phyloP scores from a whole-genome alignment of 2,113 vertebrate species.

The Phylloscopus trochiloides region DNA sequence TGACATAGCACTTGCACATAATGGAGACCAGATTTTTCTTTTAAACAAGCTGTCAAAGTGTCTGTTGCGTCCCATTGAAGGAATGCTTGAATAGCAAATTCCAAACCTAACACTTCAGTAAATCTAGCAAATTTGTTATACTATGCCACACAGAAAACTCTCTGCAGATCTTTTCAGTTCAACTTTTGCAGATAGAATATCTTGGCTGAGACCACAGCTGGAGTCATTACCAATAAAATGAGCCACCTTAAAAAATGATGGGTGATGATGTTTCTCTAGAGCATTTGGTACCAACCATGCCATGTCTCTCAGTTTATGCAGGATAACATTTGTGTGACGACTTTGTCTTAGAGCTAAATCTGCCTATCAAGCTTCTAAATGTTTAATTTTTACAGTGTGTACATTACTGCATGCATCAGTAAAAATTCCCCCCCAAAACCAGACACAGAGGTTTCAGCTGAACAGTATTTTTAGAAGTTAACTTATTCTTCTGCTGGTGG shows the following conservation, averaged over 20 bases:
- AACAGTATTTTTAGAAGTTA: constrained; percentile 30
- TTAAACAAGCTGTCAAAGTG: not conserved
- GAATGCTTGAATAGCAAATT: not conserved
- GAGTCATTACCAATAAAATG: not conserved
- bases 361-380: not conserved
- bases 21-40: not conserved
- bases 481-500: not conserved
- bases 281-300: rapidly evolving
- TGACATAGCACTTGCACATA: not conserved
- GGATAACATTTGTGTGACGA: not conserved
- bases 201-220: not conserved
- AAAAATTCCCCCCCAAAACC: not conserved
- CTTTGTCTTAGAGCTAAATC: not conserved
- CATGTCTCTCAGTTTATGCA: not conserved
- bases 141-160: not conserved
- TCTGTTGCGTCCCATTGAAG: not conserved
- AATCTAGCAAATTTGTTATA: not conserved
- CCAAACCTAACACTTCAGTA: not conserved
- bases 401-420: not conserved
- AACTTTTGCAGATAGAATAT: not conserved
- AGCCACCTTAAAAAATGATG: not conserved
- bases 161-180: not conserved
- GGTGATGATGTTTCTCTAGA: not conserved
- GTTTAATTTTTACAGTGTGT: not conserved
- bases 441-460: not conserved